Conservation (phyloP, 2,797 vertebrate genomes). For the Florisuga fusca region DNA sequence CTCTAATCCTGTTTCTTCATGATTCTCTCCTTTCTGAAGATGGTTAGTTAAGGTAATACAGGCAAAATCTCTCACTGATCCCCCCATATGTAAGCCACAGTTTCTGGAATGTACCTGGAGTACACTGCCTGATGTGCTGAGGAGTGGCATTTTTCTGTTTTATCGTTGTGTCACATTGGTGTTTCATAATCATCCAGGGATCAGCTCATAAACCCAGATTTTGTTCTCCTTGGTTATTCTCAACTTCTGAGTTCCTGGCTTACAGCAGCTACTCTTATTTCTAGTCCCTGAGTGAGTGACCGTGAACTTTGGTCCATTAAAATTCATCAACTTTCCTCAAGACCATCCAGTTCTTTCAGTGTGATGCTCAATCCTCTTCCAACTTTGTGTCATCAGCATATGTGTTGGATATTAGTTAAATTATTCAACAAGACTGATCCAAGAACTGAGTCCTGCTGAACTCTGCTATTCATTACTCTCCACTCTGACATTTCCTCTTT, state of each 20-base stretch:
- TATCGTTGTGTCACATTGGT: not conserved
- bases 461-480: not conserved
- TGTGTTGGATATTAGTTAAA: not conserved
- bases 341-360: not conserved
- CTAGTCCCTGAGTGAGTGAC: not conserved
- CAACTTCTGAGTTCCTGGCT: not conserved
- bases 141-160: not conserved
- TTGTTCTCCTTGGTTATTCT: not conserved
- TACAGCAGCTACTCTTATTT: conserved; percentile 21
- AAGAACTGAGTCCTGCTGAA: not conserved
- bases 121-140: not conserved
- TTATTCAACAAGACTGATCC: not conserved
- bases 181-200: not conserved
- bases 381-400: conserved; percentile 9
- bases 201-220: not conserved
- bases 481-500: not conserved
- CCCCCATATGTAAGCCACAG: not conserved
- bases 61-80: not conserved
- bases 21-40: not conserved
- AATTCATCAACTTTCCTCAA: conserved; percentile 11
- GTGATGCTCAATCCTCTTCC: not conserved
- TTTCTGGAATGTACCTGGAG: not conserved
- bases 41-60: not conserved
- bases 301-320: conserved; percentile 16
- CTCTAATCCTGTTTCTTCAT: not conserved